These are phyloP conservation scores for Tortricodes alternella DNA, from an alignment of 2,888 invertebrate genomes.

Conservation along the genomic window DNA sequence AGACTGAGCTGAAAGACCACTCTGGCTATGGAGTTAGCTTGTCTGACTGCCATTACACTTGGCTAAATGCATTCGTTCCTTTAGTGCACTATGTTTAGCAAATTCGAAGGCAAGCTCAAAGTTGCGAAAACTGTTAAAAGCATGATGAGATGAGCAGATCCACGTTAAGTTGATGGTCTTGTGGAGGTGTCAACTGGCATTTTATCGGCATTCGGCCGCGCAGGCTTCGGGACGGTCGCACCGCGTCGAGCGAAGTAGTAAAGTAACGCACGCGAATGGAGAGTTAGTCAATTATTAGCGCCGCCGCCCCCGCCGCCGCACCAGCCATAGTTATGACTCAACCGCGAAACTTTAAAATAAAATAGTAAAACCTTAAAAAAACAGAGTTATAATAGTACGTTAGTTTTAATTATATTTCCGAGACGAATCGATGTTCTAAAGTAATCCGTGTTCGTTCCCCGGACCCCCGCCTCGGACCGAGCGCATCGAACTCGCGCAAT, in stretches of 20 bases:
- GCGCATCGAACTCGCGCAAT: constrained; percentile 20
- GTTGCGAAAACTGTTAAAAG: no score
- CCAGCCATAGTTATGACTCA: constrained; percentile 63
- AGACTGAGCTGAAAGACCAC: no score
- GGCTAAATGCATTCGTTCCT: no score
- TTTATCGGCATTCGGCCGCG: no score
- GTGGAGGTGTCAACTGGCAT: no score
- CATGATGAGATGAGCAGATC: no score
- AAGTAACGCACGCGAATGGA: constrained; percentile 34
- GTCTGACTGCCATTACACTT: no score
- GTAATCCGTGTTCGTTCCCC: constrained; percentile 73
- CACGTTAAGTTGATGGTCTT: no score
- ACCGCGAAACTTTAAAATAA: constrained; percentile 61
- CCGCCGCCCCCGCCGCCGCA: constrained; percentile 56
- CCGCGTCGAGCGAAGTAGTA: not conserved
- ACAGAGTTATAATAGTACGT: constrained; percentile 78
- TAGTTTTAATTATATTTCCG: constrained; percentile 81
- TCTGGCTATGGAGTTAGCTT: no score
- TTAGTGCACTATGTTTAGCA: no score
- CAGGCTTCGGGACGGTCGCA: not conserved
- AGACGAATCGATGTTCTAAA: constrained; percentile 81
- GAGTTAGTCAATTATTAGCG: constrained; percentile 76
- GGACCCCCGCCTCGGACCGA: constrained; percentile 40
- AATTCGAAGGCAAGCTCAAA: no score
- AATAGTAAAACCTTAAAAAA: constrained; percentile 49